These are phyloP conservation scores for Phocoena sinus DNA, from an alignment of 2,113 vertebrate genomes.

Conservation along the genomic window DNA sequence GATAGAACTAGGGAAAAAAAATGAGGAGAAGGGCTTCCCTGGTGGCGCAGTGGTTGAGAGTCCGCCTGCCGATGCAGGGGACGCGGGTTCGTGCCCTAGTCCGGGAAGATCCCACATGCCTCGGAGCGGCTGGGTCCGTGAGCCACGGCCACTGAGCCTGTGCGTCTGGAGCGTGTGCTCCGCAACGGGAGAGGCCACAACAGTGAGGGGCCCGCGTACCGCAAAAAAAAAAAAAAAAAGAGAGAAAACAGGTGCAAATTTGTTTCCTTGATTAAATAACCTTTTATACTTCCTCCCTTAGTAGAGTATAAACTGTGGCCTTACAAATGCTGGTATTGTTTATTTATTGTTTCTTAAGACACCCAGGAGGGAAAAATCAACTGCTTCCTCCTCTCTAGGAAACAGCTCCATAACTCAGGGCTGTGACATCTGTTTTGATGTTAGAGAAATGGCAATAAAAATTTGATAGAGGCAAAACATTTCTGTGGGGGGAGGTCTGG, in stretches of 20 bases:
- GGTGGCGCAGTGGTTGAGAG: too few relatives aligned
- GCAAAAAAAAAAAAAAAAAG: too few relatives aligned
- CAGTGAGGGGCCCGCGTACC: too few relatives aligned
- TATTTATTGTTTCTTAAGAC: constrained; percentile 28
- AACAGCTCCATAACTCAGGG: constrained; percentile 63
- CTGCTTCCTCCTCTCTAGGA: constrained; percentile 24
- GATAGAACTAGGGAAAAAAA: background rate
- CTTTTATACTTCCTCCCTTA: constrained; percentile 29
- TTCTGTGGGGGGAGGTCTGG: background rate
- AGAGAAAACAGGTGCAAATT: constrained; percentile 11
- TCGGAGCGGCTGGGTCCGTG: too few relatives aligned
- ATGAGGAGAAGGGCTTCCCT: background rate
- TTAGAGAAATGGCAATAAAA: constrained; percentile 59
- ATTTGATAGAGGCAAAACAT: constrained; percentile 44
- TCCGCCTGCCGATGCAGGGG: too few relatives aligned
- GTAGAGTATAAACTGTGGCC: constrained; percentile 25
- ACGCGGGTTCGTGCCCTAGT: too few relatives aligned
- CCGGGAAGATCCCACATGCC: too few relatives aligned
- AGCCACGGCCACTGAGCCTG: too few relatives aligned
- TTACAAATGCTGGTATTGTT: constrained; percentile 58
- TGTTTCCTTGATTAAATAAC: constrained; percentile 45
- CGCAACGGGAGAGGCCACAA: too few relatives aligned
- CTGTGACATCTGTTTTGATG: constrained; percentile 73
- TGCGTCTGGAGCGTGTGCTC: too few relatives aligned
- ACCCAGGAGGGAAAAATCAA: background rate